Percentiles rank a stretch among this genome's conserved stretches.
phyloP scores from a whole-genome alignment of 37 sponge, comb jelly and placozoan genomes.

The Corticium candelabrum region DNA sequence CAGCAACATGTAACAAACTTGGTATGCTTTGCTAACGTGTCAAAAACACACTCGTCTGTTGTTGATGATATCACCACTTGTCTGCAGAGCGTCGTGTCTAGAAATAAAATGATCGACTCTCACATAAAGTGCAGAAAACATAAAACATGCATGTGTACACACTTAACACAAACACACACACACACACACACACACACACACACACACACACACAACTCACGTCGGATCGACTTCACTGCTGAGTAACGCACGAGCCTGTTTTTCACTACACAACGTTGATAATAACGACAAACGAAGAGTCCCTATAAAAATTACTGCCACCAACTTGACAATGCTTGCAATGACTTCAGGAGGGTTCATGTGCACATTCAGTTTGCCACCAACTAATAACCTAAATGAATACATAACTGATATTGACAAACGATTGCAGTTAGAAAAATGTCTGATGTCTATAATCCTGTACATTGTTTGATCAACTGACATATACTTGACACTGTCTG shows the following conservation, averaged over 20 bases:
- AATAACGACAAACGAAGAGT: background rate
- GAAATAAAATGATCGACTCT: background rate
- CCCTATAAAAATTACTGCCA: background rate
- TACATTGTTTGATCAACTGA: too few species aligned
- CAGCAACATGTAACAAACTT: background rate
- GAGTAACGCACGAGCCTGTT: background rate
- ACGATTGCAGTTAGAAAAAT: conserved; percentile 15
- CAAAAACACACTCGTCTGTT: conserved; percentile 5
- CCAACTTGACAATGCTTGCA: conserved; percentile 76
- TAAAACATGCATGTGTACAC: background rate
- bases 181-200: background rate
- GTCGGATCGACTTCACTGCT: background rate
- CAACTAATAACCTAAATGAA: conserved; percentile 77
- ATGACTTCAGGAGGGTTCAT: conserved; percentile 72
- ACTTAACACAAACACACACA: too few species aligned
- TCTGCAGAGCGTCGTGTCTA: background rate
- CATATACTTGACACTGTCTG: too few species aligned
- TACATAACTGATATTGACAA: too few species aligned
- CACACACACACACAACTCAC: background rate
- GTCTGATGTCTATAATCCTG: background rate
- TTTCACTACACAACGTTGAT: background rate
- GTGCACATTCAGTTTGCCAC: conserved; percentile 77
- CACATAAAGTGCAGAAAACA: background rate
- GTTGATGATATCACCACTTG: background rate
- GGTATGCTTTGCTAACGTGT: too few species aligned